Conservation (phyloP, 2,113 vertebrate genomes). For the Micromys minutus region DNA sequence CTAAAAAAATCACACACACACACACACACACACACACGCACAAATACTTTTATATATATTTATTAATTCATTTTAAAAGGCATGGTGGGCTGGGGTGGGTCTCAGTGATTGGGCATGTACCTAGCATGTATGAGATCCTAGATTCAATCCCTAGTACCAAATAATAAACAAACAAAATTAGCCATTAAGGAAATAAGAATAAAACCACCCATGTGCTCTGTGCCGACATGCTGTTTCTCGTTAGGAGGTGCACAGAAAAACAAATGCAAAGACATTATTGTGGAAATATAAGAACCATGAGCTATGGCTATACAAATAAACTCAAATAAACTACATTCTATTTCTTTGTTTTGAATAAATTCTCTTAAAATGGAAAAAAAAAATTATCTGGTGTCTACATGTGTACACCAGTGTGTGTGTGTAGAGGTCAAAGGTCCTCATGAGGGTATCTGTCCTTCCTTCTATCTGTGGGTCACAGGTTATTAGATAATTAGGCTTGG, state of each 20-base stretch:
- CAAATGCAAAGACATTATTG: neutral
- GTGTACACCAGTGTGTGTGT: neutral
- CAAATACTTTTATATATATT: neutral
- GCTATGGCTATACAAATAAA: neutral
- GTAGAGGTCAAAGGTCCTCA: neutral
- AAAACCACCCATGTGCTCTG: neutral
- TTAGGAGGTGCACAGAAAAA: slow-evolving; percentile 35
- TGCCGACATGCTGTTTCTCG: neutral
- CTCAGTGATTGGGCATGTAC: neutral
- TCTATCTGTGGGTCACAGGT: neutral
- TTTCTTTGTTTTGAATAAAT: neutral
- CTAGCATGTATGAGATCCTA: neutral
- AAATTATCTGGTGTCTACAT: neutral
- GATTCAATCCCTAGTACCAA: neutral
- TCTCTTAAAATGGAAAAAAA: neutral
- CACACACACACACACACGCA: neutral
- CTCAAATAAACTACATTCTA: neutral
- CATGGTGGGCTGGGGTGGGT: neutral
- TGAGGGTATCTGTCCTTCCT: neutral
- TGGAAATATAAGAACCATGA: neutral
- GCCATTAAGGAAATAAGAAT: neutral
- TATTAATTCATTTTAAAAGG: slow-evolving; percentile 8
- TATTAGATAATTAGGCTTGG: neutral
- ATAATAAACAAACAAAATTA: neutral
- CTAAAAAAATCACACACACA: neutral